A percentile compares a stretch with the other conserved stretches of the same genome.
Evolutionary conservation across 2,888 invertebrate species (phyloP).

Genomic region (Trachelus tabidus): DNA sequence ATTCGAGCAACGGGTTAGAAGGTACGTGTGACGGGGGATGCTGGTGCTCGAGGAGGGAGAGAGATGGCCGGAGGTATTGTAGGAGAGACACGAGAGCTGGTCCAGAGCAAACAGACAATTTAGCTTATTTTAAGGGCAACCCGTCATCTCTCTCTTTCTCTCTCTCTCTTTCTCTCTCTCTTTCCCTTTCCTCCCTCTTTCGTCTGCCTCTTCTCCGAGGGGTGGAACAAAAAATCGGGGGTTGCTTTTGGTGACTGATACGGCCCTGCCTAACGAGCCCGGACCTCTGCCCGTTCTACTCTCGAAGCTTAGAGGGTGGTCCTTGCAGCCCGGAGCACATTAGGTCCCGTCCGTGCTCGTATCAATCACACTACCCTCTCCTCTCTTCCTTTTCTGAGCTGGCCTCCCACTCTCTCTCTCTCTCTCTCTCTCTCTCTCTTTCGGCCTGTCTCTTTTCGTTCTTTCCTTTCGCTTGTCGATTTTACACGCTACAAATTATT

Average conservation of each 20-base stretch:
- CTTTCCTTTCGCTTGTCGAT: not conserved
- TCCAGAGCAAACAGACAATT: constrained; percentile 59
- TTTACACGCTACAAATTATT: not conserved
- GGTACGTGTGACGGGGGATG: not conserved
- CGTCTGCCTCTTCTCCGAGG: constrained; percentile 21
- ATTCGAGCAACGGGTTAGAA: not conserved
- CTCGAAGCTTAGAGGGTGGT: constrained; percentile 46
- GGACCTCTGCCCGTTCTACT: constrained; percentile 48
- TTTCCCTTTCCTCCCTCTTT: not conserved
- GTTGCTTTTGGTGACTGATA: constrained; percentile 55
- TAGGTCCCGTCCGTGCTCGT: constrained; percentile 60
- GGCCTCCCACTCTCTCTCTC: constrained; percentile 13
- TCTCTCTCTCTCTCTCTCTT: constrained; percentile 26
- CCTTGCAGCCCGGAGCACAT: constrained; percentile 42
- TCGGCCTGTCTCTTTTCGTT: constrained; percentile 12
- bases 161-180: constrained; percentile 16
- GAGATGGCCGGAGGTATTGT: constrained; percentile 16
- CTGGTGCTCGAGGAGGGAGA: constrained; percentile 16
- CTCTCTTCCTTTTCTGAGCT: constrained; percentile 23
- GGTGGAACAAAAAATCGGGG: constrained; percentile 44
- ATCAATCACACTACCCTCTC: constrained; percentile 56
- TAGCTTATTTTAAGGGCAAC: constrained; percentile 52
- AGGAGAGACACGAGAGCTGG: constrained; percentile 30
- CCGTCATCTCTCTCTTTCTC: constrained; percentile 11
- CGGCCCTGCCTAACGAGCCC: constrained; percentile 60